A percentile compares a stretch with the other conserved stretches of the same genome.
These are phyloP conservation scores for Porites cylindrica DNA, from an alignment of 92 coral and sea anemone species.

Conservation along the genomic window DNA sequence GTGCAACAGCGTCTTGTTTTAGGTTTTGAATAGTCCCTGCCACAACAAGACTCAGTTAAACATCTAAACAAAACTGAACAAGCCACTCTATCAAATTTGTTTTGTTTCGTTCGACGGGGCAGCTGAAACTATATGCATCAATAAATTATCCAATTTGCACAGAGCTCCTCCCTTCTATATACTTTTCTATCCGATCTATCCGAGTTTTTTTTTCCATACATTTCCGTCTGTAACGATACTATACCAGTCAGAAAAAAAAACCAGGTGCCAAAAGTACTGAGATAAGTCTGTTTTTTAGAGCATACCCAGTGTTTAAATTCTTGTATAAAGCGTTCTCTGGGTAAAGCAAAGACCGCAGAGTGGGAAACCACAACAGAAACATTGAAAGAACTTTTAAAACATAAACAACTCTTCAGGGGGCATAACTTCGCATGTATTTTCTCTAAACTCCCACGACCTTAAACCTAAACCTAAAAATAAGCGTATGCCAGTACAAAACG, in stretches of 20 bases:
- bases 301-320: not conserved
- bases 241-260: not conserved
- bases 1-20: too few species aligned
- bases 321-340: too few species aligned
- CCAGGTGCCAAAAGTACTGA: not conserved
- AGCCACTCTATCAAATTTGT: not conserved
- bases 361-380: not conserved
- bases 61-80: conserved; percentile 1
- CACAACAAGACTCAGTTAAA: not conserved
- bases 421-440: not conserved
- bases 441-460: conserved; percentile 42
- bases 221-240: too few species aligned
- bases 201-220: too few species aligned
- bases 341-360: not conserved
- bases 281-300: not conserved
- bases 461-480: not conserved
- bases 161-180: not conserved
- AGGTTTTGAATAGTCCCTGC: not conserved
- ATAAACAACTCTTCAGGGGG: conserved; percentile 31
- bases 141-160: not conserved
- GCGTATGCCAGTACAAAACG: not conserved
- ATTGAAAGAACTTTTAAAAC: too few species aligned
- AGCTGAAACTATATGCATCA: not conserved
- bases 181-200: not conserved
- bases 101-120: not conserved